Base-by-base conservation (phyloP, 2,888 invertebrate species). In the Dermolepida albohirtum region DNA sequence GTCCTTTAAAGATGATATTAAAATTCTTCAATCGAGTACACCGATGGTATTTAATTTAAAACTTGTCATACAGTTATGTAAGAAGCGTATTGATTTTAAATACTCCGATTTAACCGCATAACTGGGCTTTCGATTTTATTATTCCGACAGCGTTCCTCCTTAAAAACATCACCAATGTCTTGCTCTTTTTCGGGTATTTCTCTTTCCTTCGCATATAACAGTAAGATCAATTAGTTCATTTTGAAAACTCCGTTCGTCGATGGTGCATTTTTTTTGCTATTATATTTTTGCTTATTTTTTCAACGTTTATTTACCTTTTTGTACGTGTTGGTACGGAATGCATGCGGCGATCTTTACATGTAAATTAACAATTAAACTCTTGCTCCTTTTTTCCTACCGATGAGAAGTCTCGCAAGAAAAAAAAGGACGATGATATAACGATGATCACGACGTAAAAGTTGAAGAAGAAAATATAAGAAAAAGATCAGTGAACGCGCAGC, bases 401-500 rank as follows among this genome's bases (percentile, higher is more conserved):
- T 6, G 34, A 6, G 34, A 34, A 34, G 34, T 43, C 22, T 44
- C 10, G 27, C 22, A 14, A 34, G 14, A 39, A 49, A 44, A 54
- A n/a, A 47, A 57, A 64, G 12, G 11, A 43, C 34, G 34, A 34
- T 34, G 6, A 34, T 10, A 34, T 34, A 34, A 34, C 34, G 34
- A 2, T 34, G 34, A 34, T 6, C 6, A 34, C 34, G 16, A 17
- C 41, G 57, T 40, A 66, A 59, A 43, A 62, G 64, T 39, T 54
- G 64, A 54, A 54, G 34, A 39, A 40, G 16, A 54, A 40, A 16
- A 16, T 14, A 47, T 47, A 43, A 51, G 59, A 66, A 65, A 67
- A 66, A 67, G 55, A 59, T 59, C 47, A 59, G 59, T 47, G 47
- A 59, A 59, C 59, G 59, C 59, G 59, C 59, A 59, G 44, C 59